Base-by-base conservation (phyloP, 2,888 invertebrate genomes). In the Philaethria dido region DNA sequence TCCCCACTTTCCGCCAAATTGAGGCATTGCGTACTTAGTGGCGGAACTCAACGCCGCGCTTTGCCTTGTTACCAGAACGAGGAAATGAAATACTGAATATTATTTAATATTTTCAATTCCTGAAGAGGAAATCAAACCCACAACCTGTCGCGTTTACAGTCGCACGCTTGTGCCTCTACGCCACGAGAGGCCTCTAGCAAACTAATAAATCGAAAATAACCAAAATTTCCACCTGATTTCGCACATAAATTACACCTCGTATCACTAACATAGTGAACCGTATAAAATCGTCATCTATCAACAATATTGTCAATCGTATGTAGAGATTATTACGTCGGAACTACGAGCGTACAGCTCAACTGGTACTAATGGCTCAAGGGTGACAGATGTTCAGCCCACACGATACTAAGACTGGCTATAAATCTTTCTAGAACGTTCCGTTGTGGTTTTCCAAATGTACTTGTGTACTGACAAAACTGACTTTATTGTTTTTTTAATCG, bases 301-400 rank as follows among this genome's bases (percentile, higher is more conserved):
- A 54, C 47, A 64, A 47, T 44, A 50, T 47, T 62, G 69, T 47
- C 66, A 63, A 62, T 60, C 62, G 65, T 45, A 62, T 59, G 69
- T 64, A 48, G 48, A 45, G 60, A 63, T 69, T 66, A 66, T 54
- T 63, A 50, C 63, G 63, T 66, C 47, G 47, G 54, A 65, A 72
- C 70, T 69, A 68, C 62, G 66, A 54, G 70, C 50, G 63, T 54
- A 63, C 52, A 65, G 64, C 65, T 65, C 68, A 60, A 63, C 66
- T 63, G 66, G 64, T 61, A 69, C 80, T 87, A 86, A 86, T 87
- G 87, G 84, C 75, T 83, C 72, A 84, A 82, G 83, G 80, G 83
- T 87, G 87, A 87, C 86, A 77, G 80, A 87, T 87, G 79, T 76
- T 73, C 73, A 64, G 69, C 64, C 68, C 69, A 66, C 69, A 50